Base-by-base conservation (phyloP, 2,797 vertebrate genomes). In the Cuculus canorus region DNA sequence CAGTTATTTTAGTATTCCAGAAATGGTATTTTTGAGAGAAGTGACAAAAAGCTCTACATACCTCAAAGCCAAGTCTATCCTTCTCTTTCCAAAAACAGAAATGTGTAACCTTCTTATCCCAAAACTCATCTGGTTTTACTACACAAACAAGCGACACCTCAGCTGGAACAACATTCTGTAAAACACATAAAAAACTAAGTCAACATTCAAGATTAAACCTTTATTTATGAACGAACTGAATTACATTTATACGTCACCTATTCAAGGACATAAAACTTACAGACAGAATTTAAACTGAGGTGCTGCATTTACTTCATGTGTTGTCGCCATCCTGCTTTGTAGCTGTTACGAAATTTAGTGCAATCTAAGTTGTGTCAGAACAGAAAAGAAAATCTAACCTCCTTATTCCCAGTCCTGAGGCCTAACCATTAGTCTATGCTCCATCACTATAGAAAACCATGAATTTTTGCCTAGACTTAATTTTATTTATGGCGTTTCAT, bases 51-150 rank as follows among this genome's bases (percentile, higher is more conserved):
- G 25, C 23, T 82, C 52, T 80, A 96, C 94, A 92, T 97, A 99
- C 99, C 99, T 99, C 99, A 96, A 99, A 99, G 81, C 99, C 99
- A 95, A 99, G 98, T 54, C 99, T 98, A 97, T 99, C 99, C 71
- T 99, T 99, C 96, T 99, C 99, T 97, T 99, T 99, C 99, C 99
- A 99, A 98, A 99, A 99, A 96, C 99, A 99, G 97, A 99, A 99
- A 96, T 99, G 99, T 5, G 99, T 99, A 95, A 99, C 99, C 96
- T 99, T 99, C 97, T 99, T 99, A 97, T 99, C 99, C 99, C 99
- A 99, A 96, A 99, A 99, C 97, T 99, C 99, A 97, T 99, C 99
- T 19, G 99, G 99, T 95, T 99, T 99, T 96, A 99, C 99, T 93
- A 99, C 99, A 88, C 99, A 99, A 93, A 99, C 99, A 95, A 99